Evolutionary conservation across 2,113 vertebrate genomes (phyloP).

Genomic region (Chaetops frenatus): DNA sequence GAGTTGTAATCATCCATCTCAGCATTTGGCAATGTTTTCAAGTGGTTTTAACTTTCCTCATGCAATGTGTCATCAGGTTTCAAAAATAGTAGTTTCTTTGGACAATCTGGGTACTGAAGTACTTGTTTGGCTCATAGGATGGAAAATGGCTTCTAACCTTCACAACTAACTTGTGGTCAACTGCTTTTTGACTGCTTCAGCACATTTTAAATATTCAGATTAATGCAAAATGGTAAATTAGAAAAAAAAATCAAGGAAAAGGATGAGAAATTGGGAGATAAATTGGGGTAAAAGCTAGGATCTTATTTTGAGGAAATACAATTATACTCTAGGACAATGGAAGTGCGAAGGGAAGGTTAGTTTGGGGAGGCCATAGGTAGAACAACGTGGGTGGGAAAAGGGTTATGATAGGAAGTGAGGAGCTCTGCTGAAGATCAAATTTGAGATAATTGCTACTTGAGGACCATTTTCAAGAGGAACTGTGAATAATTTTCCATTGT

Average conservation of each 20-base stretch:
- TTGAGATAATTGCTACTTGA: not conserved
- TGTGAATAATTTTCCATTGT: not conserved
- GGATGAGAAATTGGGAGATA: not conserved
- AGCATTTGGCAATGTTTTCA: not conserved
- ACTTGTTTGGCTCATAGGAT: not conserved
- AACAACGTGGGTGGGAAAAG: rapidly evolving
- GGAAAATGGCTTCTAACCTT: not conserved
- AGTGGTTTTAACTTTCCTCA: not conserved
- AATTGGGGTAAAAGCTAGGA: not conserved
- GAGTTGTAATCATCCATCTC: not conserved
- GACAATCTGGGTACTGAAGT: not conserved
- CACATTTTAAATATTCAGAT: not conserved
- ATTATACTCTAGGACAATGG: not conserved
- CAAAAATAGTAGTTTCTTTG: not conserved
- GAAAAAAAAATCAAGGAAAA: not conserved
- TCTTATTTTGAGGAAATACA: not conserved
- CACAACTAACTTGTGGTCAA: not conserved
- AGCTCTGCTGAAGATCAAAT: not conserved
- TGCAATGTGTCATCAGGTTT: not conserved
- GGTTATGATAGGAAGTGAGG: not conserved
- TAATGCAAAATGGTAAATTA: not conserved
- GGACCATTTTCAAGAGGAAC: not conserved
- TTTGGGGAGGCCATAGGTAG: not conserved
- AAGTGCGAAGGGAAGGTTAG: not conserved
- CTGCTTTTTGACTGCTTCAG: not conserved